Evolutionary conservation across 2,797 vertebrate genomes (phyloP), one percentile per base, ranked within the genome.

Genomic region (Hylomyscus alleni): DNA sequence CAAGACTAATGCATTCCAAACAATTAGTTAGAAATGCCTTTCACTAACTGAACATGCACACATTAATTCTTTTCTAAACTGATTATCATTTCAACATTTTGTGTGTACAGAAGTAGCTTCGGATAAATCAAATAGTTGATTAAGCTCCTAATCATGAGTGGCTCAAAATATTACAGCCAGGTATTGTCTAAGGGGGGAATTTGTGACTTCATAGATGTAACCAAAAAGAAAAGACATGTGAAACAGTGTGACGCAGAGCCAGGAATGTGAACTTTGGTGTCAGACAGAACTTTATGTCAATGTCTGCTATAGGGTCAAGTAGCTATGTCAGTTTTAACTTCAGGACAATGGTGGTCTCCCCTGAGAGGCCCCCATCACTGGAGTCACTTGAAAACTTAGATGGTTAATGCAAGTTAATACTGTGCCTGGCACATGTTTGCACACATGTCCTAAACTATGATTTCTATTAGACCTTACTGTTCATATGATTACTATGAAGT

Each of bases 41-140:
- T 81, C 93, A 77, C 72, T 94, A 92, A 81, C 37, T 26, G 8
- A n/a, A 77, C 75, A 54, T 17, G 20, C 47, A 72, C 89, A 86
- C 65, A 95, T 84, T 83, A 67, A 81, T 73, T 93, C 29, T 89
- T 87, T 22, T 9, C 72, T 84, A 91, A 91, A 76, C 26, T 88
- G 80, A 90, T 93, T 47, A 88, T 93, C 89, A 81, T 72, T 87
- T 95, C 76, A 62, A 76, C 67, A 83, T 84, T 95, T 76, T 94
- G 17, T 91, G 67, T 88, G n/a, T 78, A 81, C 20, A n/a, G 58
- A 93, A 88, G 47, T 56, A 67, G 47, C 84, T 97, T 89, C 54
- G 82, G 67, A 87, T 75, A 89, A 88, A 91, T 96, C 75, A 80
- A 44, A 92, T 40, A 67, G 83, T 96, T 52, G 34, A 92, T 95